phyloP scores from a whole-genome alignment of 2,113 vertebrate genomes.

The Oryzias celebensis region DNA sequence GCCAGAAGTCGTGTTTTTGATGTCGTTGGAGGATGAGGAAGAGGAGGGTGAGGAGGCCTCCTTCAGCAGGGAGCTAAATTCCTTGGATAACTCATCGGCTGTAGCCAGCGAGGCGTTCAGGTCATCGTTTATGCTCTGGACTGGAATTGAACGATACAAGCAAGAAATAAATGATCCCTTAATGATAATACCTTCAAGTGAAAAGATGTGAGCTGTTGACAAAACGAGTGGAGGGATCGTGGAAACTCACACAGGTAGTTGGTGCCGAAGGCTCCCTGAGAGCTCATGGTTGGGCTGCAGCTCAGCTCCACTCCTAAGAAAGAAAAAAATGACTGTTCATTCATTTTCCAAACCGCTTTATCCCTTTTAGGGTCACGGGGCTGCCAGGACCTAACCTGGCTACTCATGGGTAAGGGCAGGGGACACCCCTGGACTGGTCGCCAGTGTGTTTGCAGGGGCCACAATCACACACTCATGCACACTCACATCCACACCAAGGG shows the following conservation, averaged over 20 bases:
- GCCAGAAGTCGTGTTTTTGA: conserved; percentile 19
- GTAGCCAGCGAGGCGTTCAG: conserved; percentile 76
- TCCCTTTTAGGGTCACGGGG: too few species aligned
- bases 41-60: conserved; percentile 43
- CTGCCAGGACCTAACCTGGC: too few species aligned
- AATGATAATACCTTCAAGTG: too few species aligned
- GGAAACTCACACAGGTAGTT: conserved; percentile 73
- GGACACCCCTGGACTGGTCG: too few species aligned
- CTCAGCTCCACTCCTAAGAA: conserved; percentile 34
- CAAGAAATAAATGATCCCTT: not conserved
- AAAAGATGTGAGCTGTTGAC: not conserved
- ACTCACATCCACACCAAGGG: too few species aligned
- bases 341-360: too few species aligned
- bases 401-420: too few species aligned
- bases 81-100: conserved; percentile 77
- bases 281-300: conserved; percentile 60
- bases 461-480: too few species aligned
- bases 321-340: not conserved
- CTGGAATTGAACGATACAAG: conserved; percentile 51
- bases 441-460: too few species aligned
- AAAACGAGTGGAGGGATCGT: not conserved
- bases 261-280: conserved; percentile 51
- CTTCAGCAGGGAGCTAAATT: conserved; percentile 74
- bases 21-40: too few species aligned
- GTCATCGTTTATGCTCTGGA: conserved; percentile 74